Base-by-base conservation (phyloP, 2,113 vertebrate species). In the Tympanuchus pallidicinctus region DNA sequence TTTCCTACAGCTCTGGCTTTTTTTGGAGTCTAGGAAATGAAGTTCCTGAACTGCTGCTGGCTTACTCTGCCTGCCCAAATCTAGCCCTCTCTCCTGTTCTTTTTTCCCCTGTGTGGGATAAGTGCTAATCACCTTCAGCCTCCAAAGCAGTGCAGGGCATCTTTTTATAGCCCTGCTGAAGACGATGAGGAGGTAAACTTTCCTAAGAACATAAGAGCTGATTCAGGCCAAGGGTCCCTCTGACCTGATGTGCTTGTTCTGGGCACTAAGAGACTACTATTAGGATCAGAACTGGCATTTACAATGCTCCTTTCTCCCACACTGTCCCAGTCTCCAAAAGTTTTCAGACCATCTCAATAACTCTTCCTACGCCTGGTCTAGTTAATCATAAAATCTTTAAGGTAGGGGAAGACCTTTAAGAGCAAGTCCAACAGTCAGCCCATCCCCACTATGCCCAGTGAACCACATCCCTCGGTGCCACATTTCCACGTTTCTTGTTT, bases 141-240 rank as follows among this genome's bases (percentile, higher is more conserved):
- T 48, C 60, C 60, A 47, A 28, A 77, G 86, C 79, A 64, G 47
- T 11, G 81, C 93, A 21, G 78, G 64, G 43, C 91, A 69, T 86
- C 75, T 95, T 94, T 96, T 91, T 74, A 88, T 77, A 95, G 75
- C 71, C 63, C 71, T 75, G 87, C 64, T 25, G 50, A 76, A 82
- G 40, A 30, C 3, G 18, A 92, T 66, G 8, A 75, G 32, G 30
- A 85, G 82, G 28, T 76, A 71, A 76, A 76, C 27, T 70, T 89
- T 60, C 50, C 21, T 17, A 76, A 89, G 74, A 89, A 89, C 57
- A 3, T 22, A 56, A 52, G 45, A 86, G 4, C 47, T 91, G 27
- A 24, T 57, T 61, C 65, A 59, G 84, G 79, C 63, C 38, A 3
- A 38, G n/a, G 22, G 11, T 69, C 61, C 8, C 52, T 88, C 60